Base-by-base conservation (phyloP, 2,888 invertebrate species). In the Eristalis arbustorum region DNA sequence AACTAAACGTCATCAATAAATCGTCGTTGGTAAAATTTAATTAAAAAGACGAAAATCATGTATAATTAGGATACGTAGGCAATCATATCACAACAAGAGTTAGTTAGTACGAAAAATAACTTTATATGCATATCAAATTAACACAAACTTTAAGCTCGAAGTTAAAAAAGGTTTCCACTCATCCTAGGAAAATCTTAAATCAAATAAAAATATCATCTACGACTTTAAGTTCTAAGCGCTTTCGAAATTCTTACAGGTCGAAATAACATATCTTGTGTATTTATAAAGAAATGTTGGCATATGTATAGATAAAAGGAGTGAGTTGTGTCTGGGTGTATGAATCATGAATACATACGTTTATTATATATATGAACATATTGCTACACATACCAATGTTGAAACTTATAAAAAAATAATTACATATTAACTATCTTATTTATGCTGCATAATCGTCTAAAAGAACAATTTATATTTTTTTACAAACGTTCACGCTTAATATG, bases 1-100 rank as follows among this genome's bases (percentile, higher is more conserved):
- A 85, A 74, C 74, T 77, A 81, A 85, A 82, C 71, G 78, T 78
- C 77, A 82, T 82, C 85, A 82, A 87, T 87, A 87, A 87, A 87
- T 82, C 82, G 78, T 77, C 66, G 67, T 56, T 77, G 81, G 76
- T 61, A 77, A 87, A 83, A 71, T 87, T 82, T 87, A 87, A 87
- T 82, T 82, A 82, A 87, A 77, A 82, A 72, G 31, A 66, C 18
- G 18, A 66, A 72, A 62, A 71, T 40, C 40, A 72, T 79, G 66
- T 72, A 67, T 61, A 71, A 81, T 37, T 31, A 67, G 67, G 66
- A 61, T 61, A 67, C 57, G 71, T 49, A 75, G 61, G 34, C 37
- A 63, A 61, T 57, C 77, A 69, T 73, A 28, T 42, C 64, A 74
- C 40, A 73, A 49, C 4, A 49, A 49, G 49, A 2, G 1, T 18